phyloP scores from a whole-genome alignment of 2,113 vertebrate species.

The Semnopithecus entellus region DNA sequence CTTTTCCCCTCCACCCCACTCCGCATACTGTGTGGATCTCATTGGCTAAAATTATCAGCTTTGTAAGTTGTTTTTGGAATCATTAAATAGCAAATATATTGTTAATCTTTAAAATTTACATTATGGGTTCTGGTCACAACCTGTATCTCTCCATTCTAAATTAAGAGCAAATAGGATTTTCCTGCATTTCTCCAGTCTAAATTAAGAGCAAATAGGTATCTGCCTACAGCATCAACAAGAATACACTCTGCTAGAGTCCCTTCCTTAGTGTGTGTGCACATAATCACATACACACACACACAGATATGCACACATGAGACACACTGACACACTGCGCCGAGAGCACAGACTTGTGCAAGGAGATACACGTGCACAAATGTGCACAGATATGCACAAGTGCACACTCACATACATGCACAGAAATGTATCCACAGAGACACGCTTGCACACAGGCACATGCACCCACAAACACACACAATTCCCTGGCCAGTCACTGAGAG shows the following conservation, averaged over 20 bases:
- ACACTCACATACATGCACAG: background rate
- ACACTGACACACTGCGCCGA: background rate
- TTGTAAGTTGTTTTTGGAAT: background rate
- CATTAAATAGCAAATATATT: background rate
- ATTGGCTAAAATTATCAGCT: background rate
- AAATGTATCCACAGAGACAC: background rate
- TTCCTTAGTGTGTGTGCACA: background rate
- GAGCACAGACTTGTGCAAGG: background rate
- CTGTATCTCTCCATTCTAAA: background rate
- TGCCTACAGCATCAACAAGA: background rate
- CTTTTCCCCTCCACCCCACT: background rate
- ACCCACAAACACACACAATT: background rate
- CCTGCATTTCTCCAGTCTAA: background rate
- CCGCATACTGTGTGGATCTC: background rate
- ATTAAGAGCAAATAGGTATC: background rate
- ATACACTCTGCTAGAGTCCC: background rate
- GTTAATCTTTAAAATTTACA: background rate
- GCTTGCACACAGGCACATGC: rapidly evolving
- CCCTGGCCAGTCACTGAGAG: background rate
- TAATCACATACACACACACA: background rate
- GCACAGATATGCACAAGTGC: background rate
- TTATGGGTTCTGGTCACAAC: background rate
- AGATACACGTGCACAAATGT: too few relatives aligned
- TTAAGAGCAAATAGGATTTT: background rate
- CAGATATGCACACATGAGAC: background rate